Conservation (phyloP, 2,888 invertebrate genomes). For the Thalpophila matura region DNA sequence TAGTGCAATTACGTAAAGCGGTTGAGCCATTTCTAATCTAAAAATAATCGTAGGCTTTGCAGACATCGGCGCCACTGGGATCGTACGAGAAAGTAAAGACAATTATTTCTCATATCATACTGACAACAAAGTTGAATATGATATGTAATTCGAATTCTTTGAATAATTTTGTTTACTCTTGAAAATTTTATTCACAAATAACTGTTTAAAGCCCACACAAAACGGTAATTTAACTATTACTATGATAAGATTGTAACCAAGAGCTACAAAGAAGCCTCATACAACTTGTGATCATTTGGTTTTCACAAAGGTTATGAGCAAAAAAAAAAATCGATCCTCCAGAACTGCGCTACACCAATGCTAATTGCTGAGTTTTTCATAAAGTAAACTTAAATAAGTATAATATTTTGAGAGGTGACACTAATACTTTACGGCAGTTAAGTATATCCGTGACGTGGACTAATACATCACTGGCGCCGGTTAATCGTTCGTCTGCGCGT, state of each 20-base stretch:
- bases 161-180: slow-evolving; percentile 32
- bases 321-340: slow-evolving; percentile 4
- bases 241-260: neutral
- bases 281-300: neutral
- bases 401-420: slow-evolving; percentile 65
- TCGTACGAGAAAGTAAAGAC: slow-evolving; percentile 89
- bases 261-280: neutral
- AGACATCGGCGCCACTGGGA: slow-evolving; percentile 88
- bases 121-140: slow-evolving; percentile 67
- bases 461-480: slow-evolving; percentile 86
- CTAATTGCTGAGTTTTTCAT: slow-evolving; percentile 42
- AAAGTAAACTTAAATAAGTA: slow-evolving; percentile 39
- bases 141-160: slow-evolving; percentile 31
- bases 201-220: neutral
- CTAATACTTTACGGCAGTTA: slow-evolving; percentile 71
- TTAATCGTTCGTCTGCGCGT: slow-evolving; percentile 85
- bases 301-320: neutral
- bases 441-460: slow-evolving; percentile 82
- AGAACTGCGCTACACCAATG: slow-evolving; percentile 26
- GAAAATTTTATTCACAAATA: slow-evolving; percentile 8
- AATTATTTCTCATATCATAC: slow-evolving; percentile 77
- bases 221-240: slow-evolving; percentile 1
- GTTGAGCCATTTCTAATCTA: slow-evolving; percentile 91
- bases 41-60: slow-evolving; percentile 90
- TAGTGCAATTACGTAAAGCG: slow-evolving; percentile 90